phyloP scores from a whole-genome alignment of 2,113 vertebrate species.

The Suncus etruscus region DNA sequence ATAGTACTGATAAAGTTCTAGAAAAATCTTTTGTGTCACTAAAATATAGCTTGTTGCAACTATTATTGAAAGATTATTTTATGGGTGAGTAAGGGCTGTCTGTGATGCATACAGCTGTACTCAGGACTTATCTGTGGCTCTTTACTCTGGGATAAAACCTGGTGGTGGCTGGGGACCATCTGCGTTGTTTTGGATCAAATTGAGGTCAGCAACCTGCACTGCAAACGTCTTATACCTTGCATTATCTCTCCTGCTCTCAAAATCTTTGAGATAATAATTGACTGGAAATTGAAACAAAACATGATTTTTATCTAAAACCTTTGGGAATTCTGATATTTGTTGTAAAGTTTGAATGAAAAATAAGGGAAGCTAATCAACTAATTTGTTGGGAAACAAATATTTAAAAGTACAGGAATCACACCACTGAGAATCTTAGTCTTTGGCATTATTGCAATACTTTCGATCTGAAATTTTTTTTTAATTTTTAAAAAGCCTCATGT shows the following conservation, averaged over 20 bases:
- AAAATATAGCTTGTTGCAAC: neutral
- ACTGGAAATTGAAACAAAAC: conserved; percentile 41
- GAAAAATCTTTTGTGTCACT: conserved; percentile 21
- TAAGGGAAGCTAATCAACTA: neutral
- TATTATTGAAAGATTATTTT: conserved; percentile 22
- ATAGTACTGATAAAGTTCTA: conserved; percentile 38
- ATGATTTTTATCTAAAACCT: neutral
- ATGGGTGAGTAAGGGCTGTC: too few species aligned
- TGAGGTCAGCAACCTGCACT: too few species aligned
- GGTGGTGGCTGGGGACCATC: too few species aligned
- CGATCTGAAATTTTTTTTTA: neutral
- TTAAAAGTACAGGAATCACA: neutral
- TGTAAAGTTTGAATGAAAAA: conserved; percentile 31
- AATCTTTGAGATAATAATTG: too few species aligned
- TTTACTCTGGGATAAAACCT: too few species aligned
- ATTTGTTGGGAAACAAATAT: neutral
- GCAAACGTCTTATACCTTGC: too few species aligned
- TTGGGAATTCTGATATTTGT: conserved; percentile 31
- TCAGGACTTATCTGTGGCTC: too few species aligned
- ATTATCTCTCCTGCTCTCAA: too few species aligned
- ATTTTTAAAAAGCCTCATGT: neutral
- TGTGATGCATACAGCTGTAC: too few species aligned
- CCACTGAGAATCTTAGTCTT: neutral
- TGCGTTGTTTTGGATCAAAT: too few species aligned
- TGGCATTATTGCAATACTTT: conserved; percentile 17